These are phyloP conservation scores for Thymelicus sylvestris DNA, from an alignment of 2,888 invertebrate genomes.

Conservation along the genomic window DNA sequence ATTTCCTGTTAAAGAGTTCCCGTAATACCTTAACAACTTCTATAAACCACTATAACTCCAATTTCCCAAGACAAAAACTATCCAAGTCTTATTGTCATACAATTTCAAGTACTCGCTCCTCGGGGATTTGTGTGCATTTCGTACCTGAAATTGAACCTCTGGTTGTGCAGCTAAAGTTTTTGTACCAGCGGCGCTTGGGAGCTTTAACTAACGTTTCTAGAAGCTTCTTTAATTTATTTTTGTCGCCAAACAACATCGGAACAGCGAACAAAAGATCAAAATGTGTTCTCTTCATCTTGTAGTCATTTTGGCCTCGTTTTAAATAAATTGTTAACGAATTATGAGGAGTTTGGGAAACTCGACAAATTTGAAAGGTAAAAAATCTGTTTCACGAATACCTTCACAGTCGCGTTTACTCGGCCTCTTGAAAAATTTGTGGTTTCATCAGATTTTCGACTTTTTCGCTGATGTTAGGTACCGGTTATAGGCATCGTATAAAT, in stretches of 20 bases:
- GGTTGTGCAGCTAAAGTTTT: background rate
- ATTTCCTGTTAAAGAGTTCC: background rate
- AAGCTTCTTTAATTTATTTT: slow-evolving; percentile 6
- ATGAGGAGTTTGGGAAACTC: too few relatives aligned
- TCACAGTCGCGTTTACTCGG: too few relatives aligned
- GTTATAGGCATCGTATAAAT: too few relatives aligned
- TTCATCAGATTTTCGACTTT: too few relatives aligned
- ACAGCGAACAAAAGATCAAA: background rate
- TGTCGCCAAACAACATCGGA: background rate
- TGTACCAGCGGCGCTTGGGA: background rate
- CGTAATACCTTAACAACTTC: background rate
- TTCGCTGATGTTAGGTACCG: too few relatives aligned
- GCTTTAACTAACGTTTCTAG: background rate
- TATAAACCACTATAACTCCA: background rate
- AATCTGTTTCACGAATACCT: too few relatives aligned
- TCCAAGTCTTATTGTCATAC: background rate
- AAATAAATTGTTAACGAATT: too few relatives aligned
- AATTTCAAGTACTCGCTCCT: background rate
- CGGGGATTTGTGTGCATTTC: background rate
- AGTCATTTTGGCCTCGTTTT: too few relatives aligned
- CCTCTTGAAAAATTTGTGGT: too few relatives aligned
- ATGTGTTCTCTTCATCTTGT: background rate
- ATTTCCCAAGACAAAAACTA: slow-evolving; percentile 1
- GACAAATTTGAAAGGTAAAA: too few relatives aligned
- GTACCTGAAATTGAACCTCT: slow-evolving; percentile 5